Evolutionary conservation across 2,113 vertebrate genomes (phyloP), one percentile per base, ranked within the genome.

Genomic region (Stomatorhinus ivindoensis): DNA sequence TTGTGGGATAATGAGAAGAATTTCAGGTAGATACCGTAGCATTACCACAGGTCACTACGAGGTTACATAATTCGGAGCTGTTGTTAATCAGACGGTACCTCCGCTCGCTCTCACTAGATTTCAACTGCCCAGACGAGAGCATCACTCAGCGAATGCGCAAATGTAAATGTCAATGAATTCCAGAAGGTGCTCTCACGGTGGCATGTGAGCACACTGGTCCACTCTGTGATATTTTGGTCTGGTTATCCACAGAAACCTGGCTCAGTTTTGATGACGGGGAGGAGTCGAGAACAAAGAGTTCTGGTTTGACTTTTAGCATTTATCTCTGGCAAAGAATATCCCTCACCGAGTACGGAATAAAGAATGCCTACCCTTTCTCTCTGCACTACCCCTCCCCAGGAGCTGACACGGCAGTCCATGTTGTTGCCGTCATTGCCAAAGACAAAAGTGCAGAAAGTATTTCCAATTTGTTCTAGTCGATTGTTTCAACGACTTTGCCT

Each of bases 121-220:
- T 42, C 73, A 80, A 3, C 73, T 80, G 73, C 73, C 4, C 73
- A 39, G 73, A 19, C 35, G 15, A 80, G 35, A 80, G 73, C 15
- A 5, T 80, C 27, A 55, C 27, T 87, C 24, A 53, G 8, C n/a
- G 44, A 51, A 87, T 87, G 15, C 73, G 35, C 85, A 42, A 51
- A 53, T 86, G 85, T 51, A 86, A 87, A 87, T 87, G 85, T 51
- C 35, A 87, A 53, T 87, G 85, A 39, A 87, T 51, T 87, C 85
- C 50, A 80, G 50, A 8, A 2, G 48, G 2, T 6, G 17, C 50
- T 44, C 13, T n/a, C 24, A 0, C 3, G 24, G 19, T 86, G 84
- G 10, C 46, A 27, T 2, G n/a, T 55, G 48, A 51, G 13, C 5
- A 0, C 27, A 8, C 24, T 55, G 50, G 50, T 53, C n/a, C 50